A percentile compares a stretch with the other conserved stretches of the same genome.
phyloP scores from a whole-genome alignment of 1,140 invertebrate species.

The Stratiolaelaps scimitus region DNA sequence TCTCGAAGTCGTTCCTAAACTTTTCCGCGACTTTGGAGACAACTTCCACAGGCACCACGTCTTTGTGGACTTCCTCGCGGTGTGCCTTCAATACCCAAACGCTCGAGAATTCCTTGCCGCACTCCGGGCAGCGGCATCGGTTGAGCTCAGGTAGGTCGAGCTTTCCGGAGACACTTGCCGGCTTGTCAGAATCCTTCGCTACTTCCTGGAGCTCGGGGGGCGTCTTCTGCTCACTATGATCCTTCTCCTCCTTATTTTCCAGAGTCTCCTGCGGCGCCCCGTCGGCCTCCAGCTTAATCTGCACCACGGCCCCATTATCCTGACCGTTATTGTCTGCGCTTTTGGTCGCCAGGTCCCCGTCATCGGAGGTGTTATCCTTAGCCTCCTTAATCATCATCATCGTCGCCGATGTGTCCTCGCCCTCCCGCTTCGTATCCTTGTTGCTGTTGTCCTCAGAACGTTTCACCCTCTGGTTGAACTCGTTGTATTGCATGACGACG shows the following conservation, averaged over 20 bases:
- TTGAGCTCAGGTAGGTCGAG: slow-evolving; percentile 51
- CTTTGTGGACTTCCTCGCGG: slow-evolving; percentile 84
- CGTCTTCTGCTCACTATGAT: background rate
- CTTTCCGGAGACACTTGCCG: slow-evolving; percentile 29
- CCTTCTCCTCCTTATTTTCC: slow-evolving; percentile 32
- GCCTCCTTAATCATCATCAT: slow-evolving; percentile 42
- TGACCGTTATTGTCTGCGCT: slow-evolving; percentile 35
- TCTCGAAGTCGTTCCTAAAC: slow-evolving; percentile 70
- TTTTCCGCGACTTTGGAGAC: slow-evolving; percentile 81
- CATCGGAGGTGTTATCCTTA: slow-evolving; percentile 32
- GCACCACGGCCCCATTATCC: slow-evolving; percentile 31
- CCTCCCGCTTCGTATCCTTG: slow-evolving; percentile 31
- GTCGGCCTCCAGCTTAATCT: slow-evolving; percentile 31
- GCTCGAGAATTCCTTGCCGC: slow-evolving; percentile 84
- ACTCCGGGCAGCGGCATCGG: slow-evolving; percentile 68
- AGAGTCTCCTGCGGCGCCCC: slow-evolving; percentile 34
- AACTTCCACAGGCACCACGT: slow-evolving; percentile 71
- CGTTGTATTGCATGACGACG: slow-evolving; percentile 90
- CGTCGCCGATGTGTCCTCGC: slow-evolving; percentile 38
- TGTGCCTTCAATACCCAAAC: slow-evolving; percentile 90
- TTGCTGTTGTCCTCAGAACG: slow-evolving; percentile 35
- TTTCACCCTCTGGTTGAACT: slow-evolving; percentile 58
- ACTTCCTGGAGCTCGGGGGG: slow-evolving; percentile 16
- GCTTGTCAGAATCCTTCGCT: slow-evolving; percentile 30
- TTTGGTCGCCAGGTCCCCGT: slow-evolving; percentile 32